Percentiles rank a stretch among this genome's conserved stretches.
phyloP scores from a whole-genome alignment of 2,888 invertebrate species.

The Brenthis daphne region DNA sequence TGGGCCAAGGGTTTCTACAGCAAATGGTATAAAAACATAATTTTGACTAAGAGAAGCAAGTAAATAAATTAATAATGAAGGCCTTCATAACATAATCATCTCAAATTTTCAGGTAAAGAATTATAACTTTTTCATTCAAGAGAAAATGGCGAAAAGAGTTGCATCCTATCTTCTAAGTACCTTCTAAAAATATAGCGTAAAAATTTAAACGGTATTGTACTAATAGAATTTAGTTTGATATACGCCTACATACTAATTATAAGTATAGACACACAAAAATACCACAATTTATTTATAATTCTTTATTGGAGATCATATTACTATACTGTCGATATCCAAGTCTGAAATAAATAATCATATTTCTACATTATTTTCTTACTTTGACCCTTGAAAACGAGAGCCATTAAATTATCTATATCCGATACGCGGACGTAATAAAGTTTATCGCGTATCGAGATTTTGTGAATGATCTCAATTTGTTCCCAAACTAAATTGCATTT shows the following conservation, averaged over 20 bases:
- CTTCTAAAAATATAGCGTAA: background rate
- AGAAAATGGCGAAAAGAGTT: too few relatives aligned
- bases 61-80: too few relatives aligned
- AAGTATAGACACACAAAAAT: too few relatives aligned
- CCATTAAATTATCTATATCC: conserved; percentile 10
- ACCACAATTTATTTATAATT: too few relatives aligned
- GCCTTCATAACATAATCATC: too few relatives aligned
- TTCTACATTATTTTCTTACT: conserved; percentile 4
- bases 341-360: conserved; percentile 5
- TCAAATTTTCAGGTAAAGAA: too few relatives aligned
- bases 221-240: too few relatives aligned
- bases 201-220: background rate
- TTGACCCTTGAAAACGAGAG: conserved; percentile 18
- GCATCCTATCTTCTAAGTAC: background rate
- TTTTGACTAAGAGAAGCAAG: too few relatives aligned
- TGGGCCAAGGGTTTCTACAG: too few relatives aligned
- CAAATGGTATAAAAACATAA: too few relatives aligned
- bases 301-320: background rate
- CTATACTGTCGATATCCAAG: background rate
- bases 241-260: background rate
- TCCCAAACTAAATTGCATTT: conserved; percentile 21
- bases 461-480: conserved; percentile 22
- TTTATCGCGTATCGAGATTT: conserved; percentile 20
- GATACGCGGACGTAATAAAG: conserved; percentile 20
- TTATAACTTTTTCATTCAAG: too few relatives aligned